Conservation (phyloP, 1,140 invertebrate species). For the Tigriopus japonicus region DNA sequence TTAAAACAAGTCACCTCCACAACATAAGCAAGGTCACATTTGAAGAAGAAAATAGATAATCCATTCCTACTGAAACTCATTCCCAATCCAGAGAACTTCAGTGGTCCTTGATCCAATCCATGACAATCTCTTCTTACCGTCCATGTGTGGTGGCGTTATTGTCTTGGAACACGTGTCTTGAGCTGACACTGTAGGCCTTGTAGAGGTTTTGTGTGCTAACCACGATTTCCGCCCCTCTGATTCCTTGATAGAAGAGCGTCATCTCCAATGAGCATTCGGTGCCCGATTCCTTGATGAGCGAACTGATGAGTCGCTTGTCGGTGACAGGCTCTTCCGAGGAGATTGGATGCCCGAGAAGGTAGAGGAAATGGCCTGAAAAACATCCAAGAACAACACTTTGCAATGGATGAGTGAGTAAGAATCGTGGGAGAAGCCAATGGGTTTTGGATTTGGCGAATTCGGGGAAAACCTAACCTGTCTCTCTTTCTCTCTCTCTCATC, state of each 20-base stretch:
- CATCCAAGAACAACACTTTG: neutral
- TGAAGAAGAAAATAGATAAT: too few species aligned
- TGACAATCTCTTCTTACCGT: neutral
- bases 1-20: too few species aligned
- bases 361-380: conserved; percentile 7
- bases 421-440: too few species aligned
- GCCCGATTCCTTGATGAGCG: neutral
- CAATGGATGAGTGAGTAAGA: neutral
- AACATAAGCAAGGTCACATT: too few species aligned
- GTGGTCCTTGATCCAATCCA: too few species aligned
- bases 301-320: conserved; percentile 7
- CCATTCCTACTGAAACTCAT: too few species aligned
- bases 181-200: neutral
- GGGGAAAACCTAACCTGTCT: too few species aligned
- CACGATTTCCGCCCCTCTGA: neutral
- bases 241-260: neutral
- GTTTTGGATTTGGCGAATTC: too few species aligned
- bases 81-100: too few species aligned
- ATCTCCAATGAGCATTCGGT: conserved; percentile 1
- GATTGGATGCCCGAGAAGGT: neutral
- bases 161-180: neutral
- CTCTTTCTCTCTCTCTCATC: too few species aligned
- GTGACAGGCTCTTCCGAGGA: neutral
- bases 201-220: conserved; percentile 1
- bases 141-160: conserved; percentile 4